Conservation (phyloP, 2,888 invertebrate genomes). For the Temnothorax ravouxi region DNA sequence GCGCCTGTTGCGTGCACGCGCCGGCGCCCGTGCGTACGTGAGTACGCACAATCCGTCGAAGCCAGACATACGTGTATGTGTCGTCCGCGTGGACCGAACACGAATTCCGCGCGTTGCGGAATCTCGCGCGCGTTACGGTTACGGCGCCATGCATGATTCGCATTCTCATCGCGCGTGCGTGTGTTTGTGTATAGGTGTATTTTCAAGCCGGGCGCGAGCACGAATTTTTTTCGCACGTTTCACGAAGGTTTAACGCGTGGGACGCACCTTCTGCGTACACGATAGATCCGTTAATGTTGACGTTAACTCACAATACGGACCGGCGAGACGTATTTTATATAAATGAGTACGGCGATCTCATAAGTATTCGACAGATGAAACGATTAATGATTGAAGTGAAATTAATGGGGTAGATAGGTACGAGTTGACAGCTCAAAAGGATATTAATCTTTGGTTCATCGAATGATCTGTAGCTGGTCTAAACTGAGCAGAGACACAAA, state of each 20-base stretch:
- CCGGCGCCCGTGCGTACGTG: conserved; percentile 17
- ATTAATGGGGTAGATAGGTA: conserved; percentile 19
- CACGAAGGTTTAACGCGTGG: conserved; percentile 3
- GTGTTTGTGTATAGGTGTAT: background rate
- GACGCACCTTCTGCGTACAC: background rate
- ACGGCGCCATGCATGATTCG: background rate
- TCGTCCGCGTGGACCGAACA: background rate
- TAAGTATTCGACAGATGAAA: background rate
- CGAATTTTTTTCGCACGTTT: conserved; percentile 18
- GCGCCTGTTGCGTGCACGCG: conserved; percentile 31
- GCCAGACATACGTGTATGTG: background rate
- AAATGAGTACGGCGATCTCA: background rate
- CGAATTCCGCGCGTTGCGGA: background rate
- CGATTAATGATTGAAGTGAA: background rate
- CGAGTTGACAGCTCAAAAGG: conserved; percentile 16
- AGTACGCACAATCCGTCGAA: conserved; percentile 24
- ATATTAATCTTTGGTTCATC: background rate
- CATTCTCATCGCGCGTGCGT: background rate
- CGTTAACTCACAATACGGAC: background rate
- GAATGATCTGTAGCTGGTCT: background rate
- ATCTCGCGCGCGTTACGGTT: conserved; percentile 6
- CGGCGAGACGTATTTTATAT: background rate
- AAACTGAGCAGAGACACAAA: background rate
- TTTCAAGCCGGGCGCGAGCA: background rate
- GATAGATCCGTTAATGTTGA: background rate